Evolutionary conservation across 2,888 invertebrate genomes (phyloP).

Genomic region (Lochmaea crataegi): DNA sequence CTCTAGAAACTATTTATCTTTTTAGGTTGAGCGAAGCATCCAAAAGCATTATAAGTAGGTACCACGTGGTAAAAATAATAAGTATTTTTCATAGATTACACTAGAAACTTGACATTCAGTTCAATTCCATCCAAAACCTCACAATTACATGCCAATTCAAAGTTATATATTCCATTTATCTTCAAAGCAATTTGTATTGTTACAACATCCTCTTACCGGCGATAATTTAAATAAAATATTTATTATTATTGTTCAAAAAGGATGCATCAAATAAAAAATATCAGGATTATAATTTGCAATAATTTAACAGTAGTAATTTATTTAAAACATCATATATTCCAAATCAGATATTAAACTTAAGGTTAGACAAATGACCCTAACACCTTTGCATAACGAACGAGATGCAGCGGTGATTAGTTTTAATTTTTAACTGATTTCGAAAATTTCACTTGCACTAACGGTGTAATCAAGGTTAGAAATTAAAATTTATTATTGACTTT

Average conservation of each 20-base stretch:
- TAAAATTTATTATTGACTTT: slow-evolving; percentile 40
- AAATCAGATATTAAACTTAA: neutral
- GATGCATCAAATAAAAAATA: neutral
- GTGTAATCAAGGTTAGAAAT: slow-evolving; percentile 42
- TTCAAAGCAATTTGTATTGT: no score
- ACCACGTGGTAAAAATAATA: no score
- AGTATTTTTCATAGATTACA: no score
- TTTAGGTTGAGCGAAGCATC: no score
- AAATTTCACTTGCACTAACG: slow-evolving; percentile 30
- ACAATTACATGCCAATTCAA: no score
- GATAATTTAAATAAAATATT: neutral
- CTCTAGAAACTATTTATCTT: no score
- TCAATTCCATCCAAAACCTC: no score
- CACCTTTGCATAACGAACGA: neutral
- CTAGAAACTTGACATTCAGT: no score
- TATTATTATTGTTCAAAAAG: neutral
- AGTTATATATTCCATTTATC: no score
- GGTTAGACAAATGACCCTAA: neutral
- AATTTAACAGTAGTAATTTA: neutral
- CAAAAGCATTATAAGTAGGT: no score
- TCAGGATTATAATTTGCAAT: neutral
- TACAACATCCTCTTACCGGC: no score
- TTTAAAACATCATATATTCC: neutral
- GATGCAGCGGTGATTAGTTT: neutral
- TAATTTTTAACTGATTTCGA: neutral